A percentile compares a stretch with the other conserved stretches of the same genome.
Conservation (phyloP, 1,140 invertebrate species). For the Sycophaga agraensis region DNA sequence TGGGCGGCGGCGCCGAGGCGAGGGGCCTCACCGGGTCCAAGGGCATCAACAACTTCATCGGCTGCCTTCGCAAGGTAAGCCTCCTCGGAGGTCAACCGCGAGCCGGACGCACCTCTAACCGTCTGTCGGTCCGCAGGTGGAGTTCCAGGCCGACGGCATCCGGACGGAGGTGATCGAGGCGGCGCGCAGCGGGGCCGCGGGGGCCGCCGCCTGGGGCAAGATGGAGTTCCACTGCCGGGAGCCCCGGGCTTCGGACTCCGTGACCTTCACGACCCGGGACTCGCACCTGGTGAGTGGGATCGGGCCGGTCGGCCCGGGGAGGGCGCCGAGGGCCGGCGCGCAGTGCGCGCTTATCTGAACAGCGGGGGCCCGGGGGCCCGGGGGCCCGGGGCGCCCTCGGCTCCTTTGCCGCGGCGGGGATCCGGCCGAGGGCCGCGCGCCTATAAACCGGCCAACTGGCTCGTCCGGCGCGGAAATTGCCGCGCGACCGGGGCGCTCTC, state of each 20-base stretch:
- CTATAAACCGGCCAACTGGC: background rate
- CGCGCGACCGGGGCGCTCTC: background rate
- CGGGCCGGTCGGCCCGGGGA: background rate
- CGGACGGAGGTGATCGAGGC: conserved; percentile 86
- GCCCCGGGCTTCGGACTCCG: conserved; percentile 81
- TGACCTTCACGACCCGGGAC: conserved; percentile 87
- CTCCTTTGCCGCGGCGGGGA: background rate
- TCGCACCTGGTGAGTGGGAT: conserved; percentile 80
- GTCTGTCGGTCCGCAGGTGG: conserved; percentile 66
- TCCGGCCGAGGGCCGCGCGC: background rate
- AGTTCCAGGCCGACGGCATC: conserved; percentile 87
- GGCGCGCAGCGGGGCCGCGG: conserved; percentile 78
- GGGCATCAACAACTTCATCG: conserved; percentile 88
- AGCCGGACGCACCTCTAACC: no score
- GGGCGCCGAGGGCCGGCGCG: background rate
- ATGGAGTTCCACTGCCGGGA: conserved; percentile 88
- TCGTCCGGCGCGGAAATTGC: background rate
- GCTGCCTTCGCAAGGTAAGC: conserved; percentile 89
- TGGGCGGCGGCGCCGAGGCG: conserved; percentile 86
- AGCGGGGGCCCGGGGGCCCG: no score
- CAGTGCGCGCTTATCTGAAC: background rate
- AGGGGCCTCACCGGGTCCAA: conserved; percentile 77
- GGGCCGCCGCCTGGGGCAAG: conserved; percentile 85
- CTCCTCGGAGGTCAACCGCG: no score
- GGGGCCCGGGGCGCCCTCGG: background rate